Percentiles rank a stretch among this genome's conserved stretches.
Evolutionary conservation across 1,140 invertebrate species (phyloP).

Genomic region (Mamestra configurata): DNA sequence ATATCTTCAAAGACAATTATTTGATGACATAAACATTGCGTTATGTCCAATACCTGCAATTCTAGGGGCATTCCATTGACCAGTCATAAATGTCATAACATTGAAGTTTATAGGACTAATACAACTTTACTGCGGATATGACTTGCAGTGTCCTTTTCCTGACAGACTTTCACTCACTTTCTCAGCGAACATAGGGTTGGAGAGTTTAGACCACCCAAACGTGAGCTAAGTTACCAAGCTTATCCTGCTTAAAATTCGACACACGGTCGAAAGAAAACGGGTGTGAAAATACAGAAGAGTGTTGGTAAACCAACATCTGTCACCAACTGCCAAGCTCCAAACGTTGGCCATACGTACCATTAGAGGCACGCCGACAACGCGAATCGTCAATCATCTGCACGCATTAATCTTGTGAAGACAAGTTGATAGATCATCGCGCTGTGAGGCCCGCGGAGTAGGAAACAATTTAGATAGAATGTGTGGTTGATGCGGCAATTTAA

Average conservation of each 20-base stretch:
- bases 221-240: not conserved
- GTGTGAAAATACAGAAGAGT: slow-evolving; percentile 24
- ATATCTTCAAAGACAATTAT: slow-evolving; percentile 10
- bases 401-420: slow-evolving; percentile 87
- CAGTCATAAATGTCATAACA: not conserved
- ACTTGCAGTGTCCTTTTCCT: slow-evolving; percentile 1
- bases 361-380: slow-evolving; percentile 80
- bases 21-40: slow-evolving; percentile 18
- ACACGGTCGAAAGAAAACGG: slow-evolving; percentile 16
- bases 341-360: slow-evolving; percentile 77
- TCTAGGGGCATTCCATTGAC: not conserved
- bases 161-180: slow-evolving; percentile 17
- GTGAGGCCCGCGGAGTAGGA: slow-evolving; percentile 55
- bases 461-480: slow-evolving; percentile 47
- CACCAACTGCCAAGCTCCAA: slow-evolving; percentile 55
- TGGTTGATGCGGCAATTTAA: slow-evolving; percentile 66
- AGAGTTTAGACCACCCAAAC: not conserved
- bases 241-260: not conserved
- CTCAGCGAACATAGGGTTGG: not conserved
- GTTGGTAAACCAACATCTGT: slow-evolving; percentile 28
- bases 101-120: slow-evolving; percentile 5
- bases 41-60: slow-evolving; percentile 1
- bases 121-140: slow-evolving; percentile 1
- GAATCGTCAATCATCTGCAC: slow-evolving; percentile 86
- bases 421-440: slow-evolving; percentile 86